A percentile compares a stretch with the other conserved stretches of the same genome.
Evolutionary conservation across 2,888 invertebrate genomes (phyloP).

Genomic region (Cactoblastis cactorum): DNA sequence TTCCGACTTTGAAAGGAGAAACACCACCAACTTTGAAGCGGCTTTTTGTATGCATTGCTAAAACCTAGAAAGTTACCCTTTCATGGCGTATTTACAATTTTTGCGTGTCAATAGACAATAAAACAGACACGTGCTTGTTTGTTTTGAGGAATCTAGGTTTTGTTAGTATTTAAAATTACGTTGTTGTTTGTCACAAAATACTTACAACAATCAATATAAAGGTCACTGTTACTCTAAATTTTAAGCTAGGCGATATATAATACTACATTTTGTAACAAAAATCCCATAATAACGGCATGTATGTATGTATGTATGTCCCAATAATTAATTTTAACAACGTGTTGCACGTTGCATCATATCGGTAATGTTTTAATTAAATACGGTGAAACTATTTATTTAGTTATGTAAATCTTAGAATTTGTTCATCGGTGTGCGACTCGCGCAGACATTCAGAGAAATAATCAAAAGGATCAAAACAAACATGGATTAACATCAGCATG

Average conservation of each 20-base stretch:
- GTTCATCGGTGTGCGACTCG: neutral
- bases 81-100: conserved; percentile 25
- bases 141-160: neutral
- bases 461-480: conserved; percentile 4
- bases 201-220: no score
- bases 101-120: conserved; percentile 22
- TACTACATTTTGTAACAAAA: no score
- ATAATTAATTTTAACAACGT: no score
- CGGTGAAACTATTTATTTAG: conserved; percentile 1
- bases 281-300: no score
- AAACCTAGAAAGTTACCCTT: conserved; percentile 62
- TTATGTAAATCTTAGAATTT: conserved; percentile 1
- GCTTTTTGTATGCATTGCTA: conserved; percentile 65
- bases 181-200: no score
- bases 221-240: no score
- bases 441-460: conserved; percentile 5
- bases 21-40: conserved; percentile 53
- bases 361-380: neutral
- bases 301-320: no score
- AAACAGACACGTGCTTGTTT: conserved; percentile 10
- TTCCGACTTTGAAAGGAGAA: conserved; percentile 63
- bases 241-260: no score
- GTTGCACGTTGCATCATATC: no score
- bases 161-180: neutral
- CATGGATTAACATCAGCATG: neutral